Evolutionary conservation across 2,797 vertebrate genomes (phyloP).

Genomic region (Anguilla marmorata): DNA sequence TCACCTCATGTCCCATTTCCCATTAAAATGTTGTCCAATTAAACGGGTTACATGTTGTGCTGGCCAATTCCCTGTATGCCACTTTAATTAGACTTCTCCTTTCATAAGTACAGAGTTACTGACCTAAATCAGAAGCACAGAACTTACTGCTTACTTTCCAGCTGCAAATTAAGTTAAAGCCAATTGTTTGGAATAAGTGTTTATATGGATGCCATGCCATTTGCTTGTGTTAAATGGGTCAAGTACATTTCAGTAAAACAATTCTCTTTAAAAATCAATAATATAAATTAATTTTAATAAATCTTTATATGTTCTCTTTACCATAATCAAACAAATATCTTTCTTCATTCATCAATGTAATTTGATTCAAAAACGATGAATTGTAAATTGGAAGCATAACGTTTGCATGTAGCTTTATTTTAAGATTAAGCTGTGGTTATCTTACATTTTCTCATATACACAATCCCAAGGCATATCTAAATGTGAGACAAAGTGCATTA

Average conservation of each 20-base stretch:
- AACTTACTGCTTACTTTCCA: conserved; percentile 26
- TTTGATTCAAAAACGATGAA: neutral
- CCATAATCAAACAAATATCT: neutral
- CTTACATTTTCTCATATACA: neutral
- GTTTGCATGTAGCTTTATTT: neutral
- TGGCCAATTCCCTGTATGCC: conserved; percentile 19
- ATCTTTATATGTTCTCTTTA: neutral
- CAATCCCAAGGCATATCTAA: neutral
- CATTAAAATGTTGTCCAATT: conserved; percentile 30
- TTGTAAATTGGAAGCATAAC: neutral
- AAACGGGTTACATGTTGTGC: conserved; percentile 18
- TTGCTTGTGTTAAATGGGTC: neutral
- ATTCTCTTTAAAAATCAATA: neutral
- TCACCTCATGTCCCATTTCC: conserved; percentile 26
- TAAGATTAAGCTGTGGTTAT: neutral
- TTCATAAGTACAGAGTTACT: conserved; percentile 13
- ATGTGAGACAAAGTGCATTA: neutral
- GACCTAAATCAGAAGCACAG: conserved; percentile 34
- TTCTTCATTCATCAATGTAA: neutral
- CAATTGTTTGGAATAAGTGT: neutral
- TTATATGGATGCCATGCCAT: neutral
- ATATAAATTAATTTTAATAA: neutral
- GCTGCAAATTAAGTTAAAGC: neutral
- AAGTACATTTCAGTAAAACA: neutral
- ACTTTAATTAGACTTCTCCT: conserved; percentile 29